These are phyloP conservation scores for Bombyx mandarina DNA, from an alignment of 1,140 invertebrate species.

Conservation along the genomic window DNA sequence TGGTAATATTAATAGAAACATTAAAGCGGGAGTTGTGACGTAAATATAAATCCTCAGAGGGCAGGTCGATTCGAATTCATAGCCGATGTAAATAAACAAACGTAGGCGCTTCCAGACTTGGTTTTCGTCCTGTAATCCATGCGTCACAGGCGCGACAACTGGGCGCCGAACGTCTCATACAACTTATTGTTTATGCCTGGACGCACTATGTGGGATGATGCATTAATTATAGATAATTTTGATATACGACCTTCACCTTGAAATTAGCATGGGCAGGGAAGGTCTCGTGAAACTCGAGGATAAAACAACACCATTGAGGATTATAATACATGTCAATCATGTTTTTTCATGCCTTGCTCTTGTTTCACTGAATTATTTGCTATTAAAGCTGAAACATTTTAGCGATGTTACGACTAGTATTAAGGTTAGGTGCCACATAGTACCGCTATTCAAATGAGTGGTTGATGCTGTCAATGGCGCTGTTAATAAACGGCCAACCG, in stretches of 20 bases:
- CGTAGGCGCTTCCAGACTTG: neutral
- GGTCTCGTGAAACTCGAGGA: too few species aligned
- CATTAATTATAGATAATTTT: conserved; percentile 5
- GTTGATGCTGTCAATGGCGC: too few species aligned
- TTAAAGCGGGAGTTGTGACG: too few species aligned
- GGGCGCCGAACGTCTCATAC: conserved; percentile 13
- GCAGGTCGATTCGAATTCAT: neutral
- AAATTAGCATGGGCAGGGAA: too few species aligned
- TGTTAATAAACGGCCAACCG: neutral
- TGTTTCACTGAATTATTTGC: too few species aligned
- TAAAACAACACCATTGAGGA: neutral
- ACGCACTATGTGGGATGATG: conserved; percentile 9
- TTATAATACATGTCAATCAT: neutral
- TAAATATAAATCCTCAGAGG: too few species aligned
- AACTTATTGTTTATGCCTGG: neutral
- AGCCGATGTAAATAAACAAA: neutral
- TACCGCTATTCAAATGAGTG: too few species aligned
- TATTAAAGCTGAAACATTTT: too few species aligned
- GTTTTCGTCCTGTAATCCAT: conserved; percentile 6
- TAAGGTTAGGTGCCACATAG: too few species aligned
- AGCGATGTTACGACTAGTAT: too few species aligned
- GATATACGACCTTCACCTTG: too few species aligned
- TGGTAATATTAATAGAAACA: too few species aligned
- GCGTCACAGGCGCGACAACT: conserved; percentile 20
- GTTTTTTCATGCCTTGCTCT: neutral